Evolutionary conservation across 2,888 invertebrate genomes (phyloP).

Genomic region (Colostygia pectinataria): DNA sequence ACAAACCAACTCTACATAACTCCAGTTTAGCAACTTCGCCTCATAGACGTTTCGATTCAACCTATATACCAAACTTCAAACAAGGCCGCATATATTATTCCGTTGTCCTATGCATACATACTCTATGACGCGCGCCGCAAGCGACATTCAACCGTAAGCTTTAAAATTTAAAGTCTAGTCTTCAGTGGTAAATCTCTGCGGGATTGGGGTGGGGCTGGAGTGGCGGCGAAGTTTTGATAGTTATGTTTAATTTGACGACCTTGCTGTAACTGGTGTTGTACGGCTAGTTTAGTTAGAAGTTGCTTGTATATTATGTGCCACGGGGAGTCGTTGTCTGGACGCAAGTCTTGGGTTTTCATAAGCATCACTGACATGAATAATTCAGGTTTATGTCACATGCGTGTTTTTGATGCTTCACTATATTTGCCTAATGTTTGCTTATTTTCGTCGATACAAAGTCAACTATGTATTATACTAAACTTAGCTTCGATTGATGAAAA

Average conservation of each 20-base stretch:
- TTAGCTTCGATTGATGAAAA: no score
- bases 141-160: conserved; percentile 12
- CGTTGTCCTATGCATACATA: conserved; percentile 19
- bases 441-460: no score
- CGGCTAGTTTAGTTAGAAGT: background rate
- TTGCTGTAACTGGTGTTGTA: background rate
- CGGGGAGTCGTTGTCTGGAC: background rate
- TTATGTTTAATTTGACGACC: conserved; percentile 20
- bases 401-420: no score
- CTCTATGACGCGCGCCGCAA: conserved; percentile 10
- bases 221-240: conserved; percentile 10
- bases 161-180: conserved; percentile 26
- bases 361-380: no score
- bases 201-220: conserved; percentile 13
- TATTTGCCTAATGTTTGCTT: no score
- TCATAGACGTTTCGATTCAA: conserved; percentile 4
- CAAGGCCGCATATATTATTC: conserved; percentile 27
- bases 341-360: no score
- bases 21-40: conserved; percentile 1
- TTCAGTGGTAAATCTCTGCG: conserved; percentile 10
- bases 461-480: no score
- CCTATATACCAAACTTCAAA: conserved; percentile 10
- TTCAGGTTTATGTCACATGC: no score
- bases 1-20: background rate
- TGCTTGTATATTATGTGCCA: background rate